Conservation (phyloP, 2,888 invertebrate genomes). For the Limnephilus lunatus region DNA sequence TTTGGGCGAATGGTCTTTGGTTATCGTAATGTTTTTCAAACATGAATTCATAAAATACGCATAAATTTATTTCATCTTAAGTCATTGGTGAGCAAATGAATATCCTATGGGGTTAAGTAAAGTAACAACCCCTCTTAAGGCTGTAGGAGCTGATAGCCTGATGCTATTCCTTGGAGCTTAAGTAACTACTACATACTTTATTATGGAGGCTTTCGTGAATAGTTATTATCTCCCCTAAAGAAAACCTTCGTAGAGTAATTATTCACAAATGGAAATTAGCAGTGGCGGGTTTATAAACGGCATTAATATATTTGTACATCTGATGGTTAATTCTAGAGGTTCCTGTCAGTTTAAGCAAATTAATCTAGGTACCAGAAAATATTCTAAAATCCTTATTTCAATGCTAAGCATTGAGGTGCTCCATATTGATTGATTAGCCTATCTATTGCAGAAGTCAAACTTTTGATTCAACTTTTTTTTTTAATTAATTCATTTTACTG, state of each 20-base stretch:
- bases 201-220: not conserved
- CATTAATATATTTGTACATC: too few species aligned
- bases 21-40: not conserved
- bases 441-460: too few species aligned
- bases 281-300: not conserved
- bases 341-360: too few species aligned
- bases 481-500: too few species aligned
- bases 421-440: too few species aligned
- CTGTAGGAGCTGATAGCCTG: not conserved
- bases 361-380: too few species aligned
- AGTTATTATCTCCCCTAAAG: not conserved
- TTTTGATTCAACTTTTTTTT: too few species aligned
- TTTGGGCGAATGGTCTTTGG: not conserved
- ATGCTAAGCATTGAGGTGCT: too few species aligned
- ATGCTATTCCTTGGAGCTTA: not conserved
- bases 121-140: not conserved
- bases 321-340: too few species aligned
- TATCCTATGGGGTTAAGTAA: not conserved
- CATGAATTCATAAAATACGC: not conserved
- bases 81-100: not conserved
- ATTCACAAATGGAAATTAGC: too few species aligned
- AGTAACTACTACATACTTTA: not conserved
- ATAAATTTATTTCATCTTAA: not conserved
- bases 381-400: too few species aligned
- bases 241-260: not conserved